A percentile compares a stretch with the other conserved stretches of the same genome.
phyloP scores from a whole-genome alignment of 2,113 vertebrate species.

The Hirundichthys speculiger region DNA sequence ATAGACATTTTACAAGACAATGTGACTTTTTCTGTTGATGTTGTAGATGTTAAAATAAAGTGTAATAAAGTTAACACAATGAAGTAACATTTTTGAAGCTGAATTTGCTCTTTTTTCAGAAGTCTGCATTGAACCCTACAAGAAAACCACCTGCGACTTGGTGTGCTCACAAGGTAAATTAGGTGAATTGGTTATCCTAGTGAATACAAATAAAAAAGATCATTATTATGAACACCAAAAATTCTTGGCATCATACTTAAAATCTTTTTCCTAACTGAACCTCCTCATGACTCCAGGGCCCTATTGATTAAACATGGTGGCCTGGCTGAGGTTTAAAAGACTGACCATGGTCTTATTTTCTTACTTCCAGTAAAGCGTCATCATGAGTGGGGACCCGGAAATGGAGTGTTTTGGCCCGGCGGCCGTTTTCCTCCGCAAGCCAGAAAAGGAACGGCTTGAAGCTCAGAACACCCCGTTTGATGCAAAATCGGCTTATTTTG shows the following conservation, averaged over 20 bases:
- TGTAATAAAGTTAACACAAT: neutral
- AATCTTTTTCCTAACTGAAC: neutral
- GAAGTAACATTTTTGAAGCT: neutral
- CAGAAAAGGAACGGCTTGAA: conserved; percentile 87
- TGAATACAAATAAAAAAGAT: neutral
- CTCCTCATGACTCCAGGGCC: neutral
- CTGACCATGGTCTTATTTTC: conserved; percentile 3
- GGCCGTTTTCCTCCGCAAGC: conserved; percentile 86
- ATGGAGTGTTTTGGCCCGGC: conserved; percentile 89
- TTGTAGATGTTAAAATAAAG: neutral
- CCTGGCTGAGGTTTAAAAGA: neutral
- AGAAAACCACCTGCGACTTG: conserved; percentile 23
- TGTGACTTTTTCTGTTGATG: neutral
- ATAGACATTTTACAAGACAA: neutral
- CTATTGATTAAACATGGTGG: neutral
- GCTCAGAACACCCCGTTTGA: conserved; percentile 87
- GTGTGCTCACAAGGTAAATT: conserved; percentile 52
- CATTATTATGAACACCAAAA: neutral
- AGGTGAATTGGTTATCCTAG: neutral
- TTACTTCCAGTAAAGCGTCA: conserved; percentile 61
- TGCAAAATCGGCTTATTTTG: conserved; percentile 86
- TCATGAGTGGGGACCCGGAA: conserved; percentile 84
- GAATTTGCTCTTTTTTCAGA: conserved; percentile 16
- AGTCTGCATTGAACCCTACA: conserved; percentile 46
- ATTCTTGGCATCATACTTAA: neutral